Percentiles rank a stretch among this genome's conserved stretches.
These are phyloP conservation scores for Vulpes ferrilata DNA, from an alignment of 2,113 vertebrate genomes.

Conservation along the genomic window DNA sequence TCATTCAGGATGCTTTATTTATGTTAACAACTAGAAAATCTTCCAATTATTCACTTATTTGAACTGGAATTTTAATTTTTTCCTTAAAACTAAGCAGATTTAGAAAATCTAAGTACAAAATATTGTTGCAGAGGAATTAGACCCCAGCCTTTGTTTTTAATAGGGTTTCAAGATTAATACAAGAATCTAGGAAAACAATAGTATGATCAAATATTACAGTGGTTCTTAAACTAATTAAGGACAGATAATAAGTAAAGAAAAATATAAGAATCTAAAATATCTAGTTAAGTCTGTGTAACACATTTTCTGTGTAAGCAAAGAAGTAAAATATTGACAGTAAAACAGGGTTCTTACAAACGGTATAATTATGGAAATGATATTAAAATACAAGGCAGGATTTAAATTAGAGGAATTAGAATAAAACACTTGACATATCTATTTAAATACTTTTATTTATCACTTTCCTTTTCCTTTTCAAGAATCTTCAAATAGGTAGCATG, in stretches of 20 bases:
- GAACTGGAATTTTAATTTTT: neutral
- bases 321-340: neutral
- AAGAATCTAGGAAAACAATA: neutral
- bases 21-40: neutral
- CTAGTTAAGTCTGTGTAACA: neutral
- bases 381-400: neutral
- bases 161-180: neutral
- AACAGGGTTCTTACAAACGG: neutral
- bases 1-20: neutral
- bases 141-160: neutral
- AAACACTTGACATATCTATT: neutral
- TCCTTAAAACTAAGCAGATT: neutral
- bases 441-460: slow-evolving; percentile 9
- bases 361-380: neutral
- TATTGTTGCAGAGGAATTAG: neutral
- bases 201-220: neutral
- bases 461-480: neutral
- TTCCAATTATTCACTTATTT: neutral
- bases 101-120: neutral
- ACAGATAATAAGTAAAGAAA: neutral
- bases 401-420: neutral
- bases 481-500: neutral
- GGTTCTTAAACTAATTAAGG: slow-evolving; percentile 11
- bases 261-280: neutral
- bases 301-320: neutral